Percentiles rank a stretch among this genome's conserved stretches.
Evolutionary conservation across 2,113 vertebrate genomes (phyloP).

Genomic region (Tricholaema leucomelas): DNA sequence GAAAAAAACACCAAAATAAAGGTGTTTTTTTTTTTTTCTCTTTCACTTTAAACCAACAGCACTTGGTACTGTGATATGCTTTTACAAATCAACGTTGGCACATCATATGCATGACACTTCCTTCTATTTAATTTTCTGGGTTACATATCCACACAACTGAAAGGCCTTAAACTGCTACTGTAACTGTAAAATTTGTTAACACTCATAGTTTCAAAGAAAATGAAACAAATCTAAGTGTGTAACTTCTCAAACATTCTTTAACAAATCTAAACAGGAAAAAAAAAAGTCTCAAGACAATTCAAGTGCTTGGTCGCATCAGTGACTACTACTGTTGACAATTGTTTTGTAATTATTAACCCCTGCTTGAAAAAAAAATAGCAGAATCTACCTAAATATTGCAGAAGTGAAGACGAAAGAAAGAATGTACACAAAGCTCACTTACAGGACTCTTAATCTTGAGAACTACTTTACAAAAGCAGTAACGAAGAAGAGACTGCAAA

Average conservation of each 20-base stretch:
- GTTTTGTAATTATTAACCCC: not conserved
- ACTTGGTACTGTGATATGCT: constrained; percentile 34
- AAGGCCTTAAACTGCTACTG: constrained; percentile 4
- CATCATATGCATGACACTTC: constrained; percentile 53
- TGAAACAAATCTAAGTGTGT: constrained; percentile 16
- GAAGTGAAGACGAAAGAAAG: not conserved
- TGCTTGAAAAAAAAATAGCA: not conserved
- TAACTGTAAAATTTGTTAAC: constrained; percentile 46
- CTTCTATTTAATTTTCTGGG: constrained; percentile 64
- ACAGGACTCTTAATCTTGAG: not conserved
- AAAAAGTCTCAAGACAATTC: not conserved
- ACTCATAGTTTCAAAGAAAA: constrained; percentile 48
- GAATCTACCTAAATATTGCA: not conserved
- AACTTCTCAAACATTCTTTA: constrained; percentile 35
- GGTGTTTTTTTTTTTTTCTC: not conserved
- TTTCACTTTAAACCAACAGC: constrained; percentile 64
- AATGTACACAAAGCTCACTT: not conserved
- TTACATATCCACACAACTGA: constrained; percentile 16
- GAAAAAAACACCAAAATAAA: constrained; percentile 66
- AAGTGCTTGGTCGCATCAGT: not conserved
- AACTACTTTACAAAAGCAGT: not conserved
- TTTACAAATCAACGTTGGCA: constrained; percentile 61
- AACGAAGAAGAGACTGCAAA: constrained; percentile 24
- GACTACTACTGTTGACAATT: not conserved
- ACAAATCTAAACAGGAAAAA: constrained; percentile 5